Evolutionary conservation across 1,140 invertebrate genomes (phyloP), one percentile per base, ranked within the genome.

Genomic region (Ceratosolen solmsi): DNA sequence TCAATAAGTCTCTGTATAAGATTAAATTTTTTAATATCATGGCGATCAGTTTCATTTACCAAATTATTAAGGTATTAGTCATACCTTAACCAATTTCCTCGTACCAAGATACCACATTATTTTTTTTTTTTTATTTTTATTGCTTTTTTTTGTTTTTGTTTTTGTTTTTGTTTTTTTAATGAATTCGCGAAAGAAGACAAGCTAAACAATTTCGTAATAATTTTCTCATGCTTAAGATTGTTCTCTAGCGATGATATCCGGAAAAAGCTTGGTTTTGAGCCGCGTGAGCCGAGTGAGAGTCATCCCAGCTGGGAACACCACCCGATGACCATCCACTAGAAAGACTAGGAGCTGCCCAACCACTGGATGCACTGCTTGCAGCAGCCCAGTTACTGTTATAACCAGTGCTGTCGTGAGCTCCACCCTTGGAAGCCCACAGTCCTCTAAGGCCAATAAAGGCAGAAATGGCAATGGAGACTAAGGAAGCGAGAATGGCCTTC

Each of bases 401-500:
- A 0, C 86, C 79, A 7, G 90, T 91, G 9, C 87, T 74, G 9
- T 88, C 86, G 75, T 88, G 87, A 22, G 84, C 87, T 46, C 84
- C 84, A 22, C 84, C n/a, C 77, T 87, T 88, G 22, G 85, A 80
- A 7, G 87, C 82, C 88, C 92, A 89, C 2, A 93, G 86, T n/a
- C 93, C 90, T 80, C 91, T 92, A 70, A 94, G 85, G 25, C 92
- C 93, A 79, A 94, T 89, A 87, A 94, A 94, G 2, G 92, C 93
- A 11, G 93, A 94, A 79, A 95, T 92, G 84, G 93, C 92, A 82
- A 95, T 92, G 5, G 94, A 94, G 33, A 95, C 89, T 58, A 95
- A 84, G 7, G 93, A 94, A 15, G 93, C 92, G 76, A 94, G 84
- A 83, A 95, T 90, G 72, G 94, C 94, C 85, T 94, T 95, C 91